Conservation (phyloP, 2,888 invertebrate species). For the Epinotia demarniana region DNA sequence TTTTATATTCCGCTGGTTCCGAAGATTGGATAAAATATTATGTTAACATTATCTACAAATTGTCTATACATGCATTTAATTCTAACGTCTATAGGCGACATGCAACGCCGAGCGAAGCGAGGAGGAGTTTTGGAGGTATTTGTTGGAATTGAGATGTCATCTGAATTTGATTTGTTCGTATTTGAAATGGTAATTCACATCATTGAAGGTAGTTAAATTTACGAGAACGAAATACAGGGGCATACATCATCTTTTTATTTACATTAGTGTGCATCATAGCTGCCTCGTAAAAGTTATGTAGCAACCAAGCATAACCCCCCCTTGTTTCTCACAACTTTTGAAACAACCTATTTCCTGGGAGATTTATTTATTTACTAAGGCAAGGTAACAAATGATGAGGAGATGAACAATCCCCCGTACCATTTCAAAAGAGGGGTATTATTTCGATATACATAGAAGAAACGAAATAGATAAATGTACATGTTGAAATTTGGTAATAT, state of each 20-base stretch:
- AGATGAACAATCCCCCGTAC: no score
- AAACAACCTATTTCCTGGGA: no score
- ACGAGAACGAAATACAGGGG: background rate
- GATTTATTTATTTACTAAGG: no score
- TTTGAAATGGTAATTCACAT: background rate
- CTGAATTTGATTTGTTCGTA: background rate
- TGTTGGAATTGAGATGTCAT: background rate
- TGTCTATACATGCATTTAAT: conserved; percentile 46
- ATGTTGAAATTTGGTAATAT: no score
- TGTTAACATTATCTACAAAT: conserved; percentile 56
- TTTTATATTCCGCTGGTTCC: conserved; percentile 43
- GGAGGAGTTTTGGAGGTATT: background rate
- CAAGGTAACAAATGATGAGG: no score
- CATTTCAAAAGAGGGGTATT: no score
- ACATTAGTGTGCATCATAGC: conserved; percentile 1
- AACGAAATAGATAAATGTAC: no score
- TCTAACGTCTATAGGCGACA: conserved; percentile 24
- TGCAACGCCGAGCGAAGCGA: conserved; percentile 28
- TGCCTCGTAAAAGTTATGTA: background rate
- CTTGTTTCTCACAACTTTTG: background rate
- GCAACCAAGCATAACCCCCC: background rate
- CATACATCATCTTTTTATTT: background rate
- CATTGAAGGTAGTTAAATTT: background rate
- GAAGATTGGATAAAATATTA: conserved; percentile 45
- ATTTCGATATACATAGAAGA: no score